Conservation (phyloP, 2,888 invertebrate species). For the Nemotelus nigrinus region DNA sequence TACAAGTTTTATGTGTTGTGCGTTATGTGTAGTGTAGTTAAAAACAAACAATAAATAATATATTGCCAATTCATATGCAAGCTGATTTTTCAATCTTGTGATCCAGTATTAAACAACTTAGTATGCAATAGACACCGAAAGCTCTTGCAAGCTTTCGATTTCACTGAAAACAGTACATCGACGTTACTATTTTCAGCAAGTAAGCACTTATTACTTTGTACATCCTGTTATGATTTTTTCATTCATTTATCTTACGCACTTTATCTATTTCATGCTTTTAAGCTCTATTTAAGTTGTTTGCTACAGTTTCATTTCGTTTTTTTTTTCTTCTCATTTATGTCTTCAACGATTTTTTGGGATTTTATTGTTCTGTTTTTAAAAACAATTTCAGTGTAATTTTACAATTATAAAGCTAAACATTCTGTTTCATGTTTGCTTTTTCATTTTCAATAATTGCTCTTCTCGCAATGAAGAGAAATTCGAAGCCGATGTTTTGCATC, state of each 20-base stretch:
- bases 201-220: constrained; percentile 52
- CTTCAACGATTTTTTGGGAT: constrained; percentile 37
- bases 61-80: background rate
- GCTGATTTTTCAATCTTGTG: too few relatives aligned
- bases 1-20: too few relatives aligned
- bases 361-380: constrained; percentile 36
- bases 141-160: background rate
- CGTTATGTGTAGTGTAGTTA: constrained; percentile 11
- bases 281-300: constrained; percentile 25
- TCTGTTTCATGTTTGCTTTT: constrained; percentile 36
- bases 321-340: constrained; percentile 15
- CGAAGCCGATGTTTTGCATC: background rate
- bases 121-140: too few relatives aligned
- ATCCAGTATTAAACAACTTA: too few relatives aligned
- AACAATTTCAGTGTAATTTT: constrained; percentile 13
- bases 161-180: background rate
- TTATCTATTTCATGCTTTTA: constrained; percentile 38
- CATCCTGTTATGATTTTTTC: constrained; percentile 41
- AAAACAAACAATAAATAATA: constrained; percentile 31
- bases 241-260: constrained; percentile 52
- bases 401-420: constrained; percentile 46
- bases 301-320: background rate
- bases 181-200: constrained; percentile 23
- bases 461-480: constrained; percentile 19
- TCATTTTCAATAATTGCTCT: constrained; percentile 1